Evolutionary conservation across 2,888 invertebrate genomes (phyloP).

Genomic region (Kryphioiulus occultus): DNA sequence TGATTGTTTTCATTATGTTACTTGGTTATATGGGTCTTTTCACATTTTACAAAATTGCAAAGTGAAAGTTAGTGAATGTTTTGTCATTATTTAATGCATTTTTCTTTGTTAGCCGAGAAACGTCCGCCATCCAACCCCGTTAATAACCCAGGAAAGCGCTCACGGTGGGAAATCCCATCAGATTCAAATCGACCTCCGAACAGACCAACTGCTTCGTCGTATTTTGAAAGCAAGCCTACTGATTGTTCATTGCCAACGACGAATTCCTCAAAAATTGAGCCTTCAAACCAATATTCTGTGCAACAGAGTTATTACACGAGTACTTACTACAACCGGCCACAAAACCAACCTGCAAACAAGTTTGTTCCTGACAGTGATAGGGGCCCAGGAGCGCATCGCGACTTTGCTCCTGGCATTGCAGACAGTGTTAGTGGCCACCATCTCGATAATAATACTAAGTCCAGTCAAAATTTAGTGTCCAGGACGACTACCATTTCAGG

Average conservation of each 20-base stretch:
- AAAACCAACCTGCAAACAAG: not conserved
- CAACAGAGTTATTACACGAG: not conserved
- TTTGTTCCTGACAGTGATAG: too few species aligned
- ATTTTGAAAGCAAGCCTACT: not conserved
- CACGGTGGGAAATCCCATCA: not conserved
- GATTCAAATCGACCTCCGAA: not conserved
- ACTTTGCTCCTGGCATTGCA: not conserved
- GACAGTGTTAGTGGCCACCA: not conserved
- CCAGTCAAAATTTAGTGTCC: not conserved
- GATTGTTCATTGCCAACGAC: not conserved
- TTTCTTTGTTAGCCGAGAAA: not conserved
- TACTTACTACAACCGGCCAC: not conserved
- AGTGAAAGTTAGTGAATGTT: too few species aligned
- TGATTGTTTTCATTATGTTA: not conserved
- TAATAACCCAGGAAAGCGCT: not conserved
- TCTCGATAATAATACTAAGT: not conserved
- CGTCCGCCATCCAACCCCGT: not conserved
- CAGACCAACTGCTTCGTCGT: not conserved
- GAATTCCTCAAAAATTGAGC: not conserved
- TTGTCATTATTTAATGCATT: not conserved
- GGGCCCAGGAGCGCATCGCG: not conserved
- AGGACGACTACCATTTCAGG: slow-evolving; percentile 2
- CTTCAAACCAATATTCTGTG: not conserved
- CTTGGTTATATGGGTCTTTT: not conserved
- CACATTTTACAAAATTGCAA: too few species aligned